These are phyloP conservation scores for Phortica variegata DNA, from an alignment of 1,140 invertebrate genomes.

Conservation along the genomic window DNA sequence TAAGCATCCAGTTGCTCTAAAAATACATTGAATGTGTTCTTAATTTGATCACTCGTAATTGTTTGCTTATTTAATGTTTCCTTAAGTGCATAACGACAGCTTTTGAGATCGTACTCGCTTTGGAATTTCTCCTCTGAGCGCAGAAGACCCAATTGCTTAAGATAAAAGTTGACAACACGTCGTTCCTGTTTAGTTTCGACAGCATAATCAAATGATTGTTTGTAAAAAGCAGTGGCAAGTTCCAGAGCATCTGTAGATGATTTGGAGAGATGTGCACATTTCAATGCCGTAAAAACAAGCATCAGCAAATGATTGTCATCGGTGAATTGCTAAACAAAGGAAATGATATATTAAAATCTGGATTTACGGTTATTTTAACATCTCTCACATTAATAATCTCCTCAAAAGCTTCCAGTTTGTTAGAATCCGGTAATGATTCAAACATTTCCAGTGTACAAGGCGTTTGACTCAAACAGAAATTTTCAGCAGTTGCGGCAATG, in stretches of 20 bases:
- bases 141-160: constrained; percentile 70
- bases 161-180: constrained; percentile 65
- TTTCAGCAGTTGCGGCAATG: constrained; percentile 14
- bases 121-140: constrained; percentile 66
- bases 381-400: constrained; percentile 41
- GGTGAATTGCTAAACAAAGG: constrained; percentile 33
- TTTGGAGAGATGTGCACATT: constrained; percentile 62
- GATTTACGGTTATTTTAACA: not conserved
- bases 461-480: constrained; percentile 44
- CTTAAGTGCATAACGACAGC: constrained; percentile 63
- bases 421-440: constrained; percentile 26
- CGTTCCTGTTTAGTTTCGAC: constrained; percentile 57
- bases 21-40: constrained; percentile 61
- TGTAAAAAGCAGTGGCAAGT: constrained; percentile 61
- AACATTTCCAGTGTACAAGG: constrained; percentile 41
- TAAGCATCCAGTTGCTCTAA: constrained; percentile 58
- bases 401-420: constrained; percentile 51
- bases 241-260: constrained; percentile 61
- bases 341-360: not conserved
- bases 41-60: constrained; percentile 61
- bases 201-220: constrained; percentile 63
- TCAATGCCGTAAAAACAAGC: constrained; percentile 61
- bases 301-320: constrained; percentile 58
- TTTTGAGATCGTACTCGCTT: constrained; percentile 63
- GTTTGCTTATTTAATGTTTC: constrained; percentile 59